phyloP scores from a whole-genome alignment of 92 coral and sea anemone genomes.

The Blastomussa wellsi region DNA sequence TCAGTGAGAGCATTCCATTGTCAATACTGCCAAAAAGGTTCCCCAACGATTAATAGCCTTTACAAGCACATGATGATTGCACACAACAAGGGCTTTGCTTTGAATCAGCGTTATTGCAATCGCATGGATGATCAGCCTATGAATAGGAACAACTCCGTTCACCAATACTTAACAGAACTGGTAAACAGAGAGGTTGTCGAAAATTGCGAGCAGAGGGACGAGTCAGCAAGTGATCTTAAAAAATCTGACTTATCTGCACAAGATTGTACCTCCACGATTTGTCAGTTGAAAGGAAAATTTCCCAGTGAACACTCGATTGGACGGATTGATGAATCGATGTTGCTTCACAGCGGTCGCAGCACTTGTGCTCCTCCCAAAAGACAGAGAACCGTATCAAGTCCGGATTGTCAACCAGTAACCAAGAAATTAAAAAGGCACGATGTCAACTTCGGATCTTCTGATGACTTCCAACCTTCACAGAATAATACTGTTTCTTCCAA shows the following conservation, averaged over 20 bases:
- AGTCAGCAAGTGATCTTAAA: neutral
- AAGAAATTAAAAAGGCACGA: neutral
- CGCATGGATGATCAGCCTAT: neutral
- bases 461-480: too few species aligned
- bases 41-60: neutral
- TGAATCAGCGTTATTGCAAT: neutral
- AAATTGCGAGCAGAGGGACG: neutral
- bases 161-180: neutral
- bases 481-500: neutral
- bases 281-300: neutral
- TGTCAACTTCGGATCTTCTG: neutral
- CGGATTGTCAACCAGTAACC: neutral
- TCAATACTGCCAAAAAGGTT: conserved; percentile 30
- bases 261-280: neutral
- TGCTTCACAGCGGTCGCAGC: neutral
- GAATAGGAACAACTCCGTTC: neutral
- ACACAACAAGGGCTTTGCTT: conserved; percentile 3
- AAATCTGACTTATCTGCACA: neutral
- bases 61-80: conserved; percentile 36
- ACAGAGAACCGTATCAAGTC: neutral
- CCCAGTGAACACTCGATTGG: neutral
- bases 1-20: conserved; percentile 22
- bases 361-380: neutral
- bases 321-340: neutral
- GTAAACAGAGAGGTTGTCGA: neutral